phyloP scores from a whole-genome alignment of 2,888 invertebrate species.

The Spilarctia lutea region DNA sequence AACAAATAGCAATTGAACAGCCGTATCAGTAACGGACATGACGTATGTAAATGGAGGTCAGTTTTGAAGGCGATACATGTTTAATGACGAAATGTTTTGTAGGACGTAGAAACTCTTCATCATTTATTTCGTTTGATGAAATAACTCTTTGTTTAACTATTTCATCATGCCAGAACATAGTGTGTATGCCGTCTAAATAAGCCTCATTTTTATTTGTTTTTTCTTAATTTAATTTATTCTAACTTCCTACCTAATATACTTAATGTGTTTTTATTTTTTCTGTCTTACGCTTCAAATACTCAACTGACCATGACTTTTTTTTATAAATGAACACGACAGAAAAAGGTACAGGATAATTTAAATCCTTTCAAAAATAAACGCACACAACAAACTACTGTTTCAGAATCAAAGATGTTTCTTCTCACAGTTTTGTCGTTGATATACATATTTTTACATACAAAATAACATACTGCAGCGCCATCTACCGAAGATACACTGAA shows the following conservation, averaged over 20 bases:
- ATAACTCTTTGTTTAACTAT: neutral
- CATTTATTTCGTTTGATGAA: neutral
- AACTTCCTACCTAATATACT: neutral
- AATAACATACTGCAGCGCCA: too few species aligned
- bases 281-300: neutral
- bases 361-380: neutral
- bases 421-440: too few species aligned
- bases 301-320: neutral
- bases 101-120: constrained; percentile 8
- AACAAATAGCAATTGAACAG: constrained; percentile 34
- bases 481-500: too few species aligned
- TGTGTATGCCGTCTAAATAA: neutral
- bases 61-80: constrained; percentile 37
- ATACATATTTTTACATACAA: neutral
- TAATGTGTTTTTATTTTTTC: neutral
- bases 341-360: neutral
- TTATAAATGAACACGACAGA: neutral
- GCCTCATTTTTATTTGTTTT: too few species aligned
- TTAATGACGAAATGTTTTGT: constrained; percentile 24
- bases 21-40: constrained; percentile 46
- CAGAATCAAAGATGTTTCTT: neutral
- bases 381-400: too few species aligned
- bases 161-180: neutral
- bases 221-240: neutral
- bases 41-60: constrained; percentile 41